Evolutionary conservation across 2,797 vertebrate genomes (phyloP), one percentile per base, ranked within the genome.

Genomic region (Delichon dasypus): DNA sequence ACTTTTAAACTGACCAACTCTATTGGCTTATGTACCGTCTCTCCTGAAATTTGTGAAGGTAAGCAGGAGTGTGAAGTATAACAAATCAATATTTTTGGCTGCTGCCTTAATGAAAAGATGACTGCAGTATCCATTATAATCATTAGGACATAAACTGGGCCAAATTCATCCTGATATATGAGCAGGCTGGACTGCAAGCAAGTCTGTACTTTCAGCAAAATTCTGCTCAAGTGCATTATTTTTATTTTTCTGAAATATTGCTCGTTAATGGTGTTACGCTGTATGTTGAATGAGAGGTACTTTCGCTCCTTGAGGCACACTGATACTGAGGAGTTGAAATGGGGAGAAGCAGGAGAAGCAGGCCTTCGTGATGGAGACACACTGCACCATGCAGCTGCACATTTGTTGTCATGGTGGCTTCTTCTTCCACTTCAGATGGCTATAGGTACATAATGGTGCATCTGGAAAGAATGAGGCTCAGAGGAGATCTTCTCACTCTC

Each of bases 1-100:
- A 97, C 95, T 97, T 96, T 90, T 89, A 94, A 96, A 92, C 85
- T 96, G 93, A 96, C 92, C 50, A 8, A 90, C 86, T 93, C 93
- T 95, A 90, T 97, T 92, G 71, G 95, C 90, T 94, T 97, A 77
- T 72, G 64, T 57, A 60, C 50, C 0, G 2, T 88, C 87, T 94
- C 80, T 80, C 86, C 61, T 86, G 60, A 96, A 96, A 94, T 83
- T 85, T 96, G 94, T 97, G 93, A 86, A 96, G 88, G 94, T 94
- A 96, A 96, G 88, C 91, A 85, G 74, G 85, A 96, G 76, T 6
- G 5, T 6, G 22, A 89, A 87, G 89, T 95, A 92, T 73, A 95
- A 78, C 87, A 88, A 96, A 94, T 92, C 93, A 76, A 95, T 96
- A 90, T 83, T 95, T 96, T 97, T 96, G 90, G 86, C 77, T 93